These are phyloP conservation scores for Lepidothrix coronata DNA, from an alignment of 2,113 vertebrate genomes.

Conservation along the genomic window DNA sequence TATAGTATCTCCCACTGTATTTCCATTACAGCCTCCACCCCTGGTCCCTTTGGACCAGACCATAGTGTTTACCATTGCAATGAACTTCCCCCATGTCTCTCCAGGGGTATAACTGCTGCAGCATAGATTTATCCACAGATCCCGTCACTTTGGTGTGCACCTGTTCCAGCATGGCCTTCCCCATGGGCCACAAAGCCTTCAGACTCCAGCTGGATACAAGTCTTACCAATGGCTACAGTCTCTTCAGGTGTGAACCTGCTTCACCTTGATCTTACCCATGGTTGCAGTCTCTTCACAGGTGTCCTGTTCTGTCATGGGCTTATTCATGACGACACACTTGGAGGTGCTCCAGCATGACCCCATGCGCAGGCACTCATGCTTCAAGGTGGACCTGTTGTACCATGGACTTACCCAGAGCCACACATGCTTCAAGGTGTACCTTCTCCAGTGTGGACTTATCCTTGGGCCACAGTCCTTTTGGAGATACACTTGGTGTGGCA, in stretches of 20 bases:
- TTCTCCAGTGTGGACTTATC: background rate
- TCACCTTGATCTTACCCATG: background rate
- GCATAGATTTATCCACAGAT: background rate
- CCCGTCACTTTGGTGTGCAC: background rate
- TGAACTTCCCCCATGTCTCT: background rate
- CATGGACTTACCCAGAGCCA: background rate
- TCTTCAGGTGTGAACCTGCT: background rate
- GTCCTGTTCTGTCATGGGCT: background rate
- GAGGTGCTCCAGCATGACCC: background rate
- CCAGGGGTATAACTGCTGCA: no score
- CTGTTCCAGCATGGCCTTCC: background rate
- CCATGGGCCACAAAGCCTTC: background rate
- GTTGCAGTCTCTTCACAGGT: background rate
- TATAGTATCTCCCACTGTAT: background rate
- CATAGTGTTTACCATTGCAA: background rate
- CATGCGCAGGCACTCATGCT: background rate
- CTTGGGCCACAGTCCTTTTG: background rate
- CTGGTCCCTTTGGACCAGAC: background rate
- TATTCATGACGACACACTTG: background rate
- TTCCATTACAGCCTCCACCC: accelerated
- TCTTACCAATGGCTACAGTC: background rate
- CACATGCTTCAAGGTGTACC: background rate
- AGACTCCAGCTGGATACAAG: background rate
- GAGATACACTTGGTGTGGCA: background rate
- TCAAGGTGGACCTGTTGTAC: background rate